Evolutionary conservation across 2,888 invertebrate genomes (phyloP), one percentile per base, ranked within the genome.

Genomic region (Heliconius erato): DNA sequence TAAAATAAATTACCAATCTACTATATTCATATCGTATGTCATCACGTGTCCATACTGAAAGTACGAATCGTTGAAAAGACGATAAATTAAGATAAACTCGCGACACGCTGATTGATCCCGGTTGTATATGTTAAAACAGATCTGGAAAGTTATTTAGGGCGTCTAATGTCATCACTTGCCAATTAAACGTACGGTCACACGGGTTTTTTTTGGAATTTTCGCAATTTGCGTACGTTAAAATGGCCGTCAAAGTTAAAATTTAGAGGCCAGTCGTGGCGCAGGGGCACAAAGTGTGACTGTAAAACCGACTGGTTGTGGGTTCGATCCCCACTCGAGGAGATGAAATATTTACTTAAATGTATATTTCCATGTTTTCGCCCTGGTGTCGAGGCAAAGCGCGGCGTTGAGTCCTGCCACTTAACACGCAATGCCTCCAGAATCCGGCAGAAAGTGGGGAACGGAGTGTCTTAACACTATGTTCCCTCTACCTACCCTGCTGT

Each of bases 111-210:
- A 79, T 82, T 83, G 79, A 67, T 82, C 82, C 77, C 32, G 77
- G 28, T 79, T 83, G 83, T 83, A 77, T 83, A 71, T 76, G 76
- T 65, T 83, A 67, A 65, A 79, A 69, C 79, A 72, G 76, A 74
- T 35, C 81, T 63, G 77, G 69, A 89, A 85, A 90, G 90, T 89
- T 93, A 93, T 94, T 92, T 91, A 87, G 91, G 89, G 88, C 91
- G 87, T 89, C 85, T 89, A 89, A 88, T 89, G 92, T 90, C 90
- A 83, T 83, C 81, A 77, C 88, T 88, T 85, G 87, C 88, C 91
- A 92, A 93, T 94, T 91, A 91, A 86, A 87, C 90, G 93, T 90
- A 84, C 93, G 88, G 88, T 91, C 92, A 93, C 91, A 92, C 87
- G 85, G 40, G 82, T 86, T 23, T 65, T 85, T 86, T 86, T 84